Base-by-base conservation (phyloP, 2,888 invertebrate species). In the Hipparchia semele region DNA sequence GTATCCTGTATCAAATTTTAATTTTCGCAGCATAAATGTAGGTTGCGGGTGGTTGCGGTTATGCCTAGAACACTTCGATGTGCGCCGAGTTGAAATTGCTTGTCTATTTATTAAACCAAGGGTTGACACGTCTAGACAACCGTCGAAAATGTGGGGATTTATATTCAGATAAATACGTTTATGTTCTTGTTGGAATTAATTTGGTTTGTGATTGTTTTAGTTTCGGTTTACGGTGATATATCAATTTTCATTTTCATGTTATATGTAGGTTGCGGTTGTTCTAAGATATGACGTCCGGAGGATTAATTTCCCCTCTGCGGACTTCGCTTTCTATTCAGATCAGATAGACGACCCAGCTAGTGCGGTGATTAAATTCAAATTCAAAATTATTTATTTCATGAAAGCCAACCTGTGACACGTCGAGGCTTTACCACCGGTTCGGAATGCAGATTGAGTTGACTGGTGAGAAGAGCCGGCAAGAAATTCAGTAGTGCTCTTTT, bases 51-150 rank as follows among this genome's bases (percentile, higher is more conserved):
- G 39, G 39, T 39, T 39, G 39, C 23, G 5, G 39, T 39, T 39
- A 8, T 62, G 8, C 1, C 46, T 49, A 10, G 49, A 62, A 62
- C 62, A 62, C 13, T 49, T 62, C 13, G 49, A 62, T 62, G 46
- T 62, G 3, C 49, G 23, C 49, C 13, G 49, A 49, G 13, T 49
- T 49, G 13, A 62, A 62, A 62, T 49, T 13, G 23, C 49, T 62
- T 62, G 62, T 49, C 9, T 49, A 49, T 39, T 39, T 8, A 62
- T 62, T n/a, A 46, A 13, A 62, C 46, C 49, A 46, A 62, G 62
- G 62, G 49, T 62, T 62, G 62, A 23, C 46, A 13, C 5, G 39
- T 39, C 39, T 39, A 23, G 23, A 23, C 23, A 23, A 60, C 9
- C 6, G 60, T 39, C 39, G 5, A 1, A 60, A 39, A 33, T 39